Base-by-base conservation (phyloP, 23 tunicate genomes). In the Trididemnum clinides region DNA sequence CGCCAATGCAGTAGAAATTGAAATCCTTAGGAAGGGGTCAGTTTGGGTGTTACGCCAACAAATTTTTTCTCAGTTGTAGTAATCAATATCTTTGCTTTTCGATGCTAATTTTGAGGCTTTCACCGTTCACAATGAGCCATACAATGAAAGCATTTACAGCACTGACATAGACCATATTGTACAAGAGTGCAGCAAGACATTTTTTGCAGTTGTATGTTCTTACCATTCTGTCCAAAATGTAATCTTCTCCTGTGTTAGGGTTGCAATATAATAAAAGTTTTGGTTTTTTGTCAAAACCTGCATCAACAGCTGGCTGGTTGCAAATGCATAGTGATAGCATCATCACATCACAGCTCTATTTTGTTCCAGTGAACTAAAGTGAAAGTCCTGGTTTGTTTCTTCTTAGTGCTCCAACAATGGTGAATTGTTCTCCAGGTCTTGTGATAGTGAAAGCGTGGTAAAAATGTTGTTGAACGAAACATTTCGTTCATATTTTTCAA, bases 1-100 rank as follows among this genome's bases (percentile, higher is more conserved):
- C 71, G 71, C 71, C 30, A 25, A 63, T 63, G 71, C 71, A 63
- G 71, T n/a, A 63, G 71, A 63, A 63, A 63, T 26, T 63, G 71
- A 63, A 63, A 63, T 26, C 23, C 71, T 63, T 63, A n/a, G 71
- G 30, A 25, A 63, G 71, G 71, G 71, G 71, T 63, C 71, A 63
- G 19, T 18, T 63, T 63, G 71, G 71, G 71, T 63, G 71, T 63
- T 63, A 5, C 12, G 7, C 71, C 12, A 25, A 18, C 12, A 63
- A 5, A 21, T 63, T 25, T 63, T 63, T 63, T n/a, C 71, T 25
- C 71, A 63, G 71, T n/a, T 63, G 28, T 63, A 63, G 71, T 10
- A n/a, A 26, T 5, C 12, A 63, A 63, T 63, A 10, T 63, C 71
- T 21, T 63, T 26, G 26, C 30, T 63, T 63, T 25, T n/a, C n/a